These are phyloP conservation scores for Metopolophium dirhodum DNA, from an alignment of 1,140 invertebrate species.

Conservation along the genomic window DNA sequence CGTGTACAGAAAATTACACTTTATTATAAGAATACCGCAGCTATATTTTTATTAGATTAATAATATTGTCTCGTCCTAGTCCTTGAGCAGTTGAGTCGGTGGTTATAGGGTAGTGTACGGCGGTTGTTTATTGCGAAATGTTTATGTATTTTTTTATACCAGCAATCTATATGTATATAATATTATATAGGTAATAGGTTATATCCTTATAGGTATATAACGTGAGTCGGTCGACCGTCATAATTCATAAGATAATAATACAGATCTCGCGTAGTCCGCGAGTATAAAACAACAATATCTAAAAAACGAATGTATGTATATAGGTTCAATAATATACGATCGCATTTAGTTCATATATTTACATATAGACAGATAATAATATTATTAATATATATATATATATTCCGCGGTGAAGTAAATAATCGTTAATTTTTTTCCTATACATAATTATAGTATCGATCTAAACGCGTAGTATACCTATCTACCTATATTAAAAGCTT, in stretches of 20 bases:
- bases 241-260: constrained; percentile 10
- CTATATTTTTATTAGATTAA: not conserved
- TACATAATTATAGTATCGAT: constrained; percentile 9
- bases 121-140: not conserved
- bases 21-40: too few species aligned
- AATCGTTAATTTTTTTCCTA: not conserved
- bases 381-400: not conserved
- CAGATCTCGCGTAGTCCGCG: not conserved
- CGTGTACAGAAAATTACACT: too few species aligned
- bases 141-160: not conserved
- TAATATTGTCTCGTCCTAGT: not conserved
- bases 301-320: not conserved
- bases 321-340: not conserved
- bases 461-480: not conserved
- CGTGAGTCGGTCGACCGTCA: not conserved
- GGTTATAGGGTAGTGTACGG: not conserved
- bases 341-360: constrained; percentile 8
- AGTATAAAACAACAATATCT: not conserved
- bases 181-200: not conserved
- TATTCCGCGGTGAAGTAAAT: not conserved
- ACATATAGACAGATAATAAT: not conserved
- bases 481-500: not conserved
- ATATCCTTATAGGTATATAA: not conserved
- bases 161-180: not conserved
- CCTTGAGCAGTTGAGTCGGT: not conserved